Evolutionary conservation across 2,797 vertebrate genomes (phyloP).

Genomic region (Cryptoprocta ferox): DNA sequence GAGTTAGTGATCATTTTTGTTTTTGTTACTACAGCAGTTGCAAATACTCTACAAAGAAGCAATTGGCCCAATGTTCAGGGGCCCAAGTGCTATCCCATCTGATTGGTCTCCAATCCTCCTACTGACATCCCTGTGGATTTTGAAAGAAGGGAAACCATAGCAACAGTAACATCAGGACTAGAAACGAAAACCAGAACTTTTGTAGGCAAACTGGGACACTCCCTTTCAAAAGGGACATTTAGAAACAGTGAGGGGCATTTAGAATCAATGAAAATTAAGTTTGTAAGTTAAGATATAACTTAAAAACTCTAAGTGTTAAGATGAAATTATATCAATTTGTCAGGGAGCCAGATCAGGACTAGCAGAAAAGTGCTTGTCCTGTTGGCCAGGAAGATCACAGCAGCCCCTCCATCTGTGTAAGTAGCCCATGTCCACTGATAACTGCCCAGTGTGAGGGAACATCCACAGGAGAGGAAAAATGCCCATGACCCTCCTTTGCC

Average conservation of each 20-base stretch:
- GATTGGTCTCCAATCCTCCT: not conserved
- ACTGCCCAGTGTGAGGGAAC: not conserved
- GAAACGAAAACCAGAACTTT: not conserved
- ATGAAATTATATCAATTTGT: not conserved
- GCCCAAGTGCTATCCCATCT: not conserved
- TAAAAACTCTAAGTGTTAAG: not conserved
- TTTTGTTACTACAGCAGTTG: not conserved
- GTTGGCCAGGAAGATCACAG: not conserved
- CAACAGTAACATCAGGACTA: not conserved
- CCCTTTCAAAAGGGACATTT: not conserved
- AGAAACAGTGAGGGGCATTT: not conserved
- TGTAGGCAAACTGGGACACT: not conserved
- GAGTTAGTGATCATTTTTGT: not conserved
- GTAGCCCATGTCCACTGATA: not conserved
- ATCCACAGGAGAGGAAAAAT: not conserved
- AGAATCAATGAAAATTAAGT: constrained; percentile 9
- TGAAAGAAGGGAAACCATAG: not conserved
- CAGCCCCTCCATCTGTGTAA: not conserved
- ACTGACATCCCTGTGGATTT: not conserved
- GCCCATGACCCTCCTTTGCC: not conserved
- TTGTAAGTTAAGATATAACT: not conserved
- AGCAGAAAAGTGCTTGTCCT: not conserved
- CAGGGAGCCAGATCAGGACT: not conserved
- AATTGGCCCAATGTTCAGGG: not conserved
- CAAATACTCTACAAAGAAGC: not conserved